Percentiles rank a stretch among this genome's conserved stretches.
These are phyloP conservation scores for Dicentrarchus labrax DNA, from an alignment of 2,113 vertebrate genomes.

Conservation along the genomic window DNA sequence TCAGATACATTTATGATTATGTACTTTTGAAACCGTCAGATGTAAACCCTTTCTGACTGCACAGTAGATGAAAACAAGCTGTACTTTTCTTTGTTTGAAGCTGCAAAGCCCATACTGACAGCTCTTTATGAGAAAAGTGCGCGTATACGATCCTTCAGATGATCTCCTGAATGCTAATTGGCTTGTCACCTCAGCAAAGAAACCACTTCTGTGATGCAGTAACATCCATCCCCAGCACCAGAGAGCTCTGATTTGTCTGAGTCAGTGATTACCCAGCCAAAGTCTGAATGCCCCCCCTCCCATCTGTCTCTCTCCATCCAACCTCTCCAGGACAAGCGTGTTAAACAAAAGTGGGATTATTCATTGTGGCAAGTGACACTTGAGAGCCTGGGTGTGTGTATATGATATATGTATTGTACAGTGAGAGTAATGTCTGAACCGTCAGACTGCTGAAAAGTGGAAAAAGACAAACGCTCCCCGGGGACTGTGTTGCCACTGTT, in stretches of 20 bases:
- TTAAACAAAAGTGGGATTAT: constrained; percentile 52
- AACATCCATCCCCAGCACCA: constrained; percentile 23
- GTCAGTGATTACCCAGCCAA: constrained; percentile 37
- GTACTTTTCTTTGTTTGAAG: constrained; percentile 14
- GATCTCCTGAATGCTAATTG: constrained; percentile 61
- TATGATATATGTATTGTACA: constrained; percentile 26
- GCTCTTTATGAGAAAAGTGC: constrained; percentile 38
- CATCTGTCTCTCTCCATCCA: constrained; percentile 45
- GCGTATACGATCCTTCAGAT: constrained; percentile 15
- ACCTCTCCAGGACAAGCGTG: constrained; percentile 32
- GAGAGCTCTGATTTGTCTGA: constrained; percentile 38
- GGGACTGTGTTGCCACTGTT: constrained; percentile 49
- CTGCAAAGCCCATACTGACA: constrained; percentile 23
- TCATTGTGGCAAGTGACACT: constrained; percentile 49
- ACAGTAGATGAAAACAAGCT: constrained; percentile 26
- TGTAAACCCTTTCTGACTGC: constrained; percentile 17
- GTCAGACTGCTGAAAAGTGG: constrained; percentile 50
- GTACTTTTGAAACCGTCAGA: constrained; percentile 8
- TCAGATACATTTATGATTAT: background rate
- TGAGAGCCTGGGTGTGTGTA: constrained; percentile 19
- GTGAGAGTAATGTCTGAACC: constrained; percentile 36
- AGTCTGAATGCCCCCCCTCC: constrained; percentile 28
- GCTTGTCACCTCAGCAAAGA: constrained; percentile 41
- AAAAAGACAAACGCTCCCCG: constrained; percentile 50
- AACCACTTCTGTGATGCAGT: constrained; percentile 41